Percentiles rank a stretch among this genome's conserved stretches.
Evolutionary conservation across 1,140 invertebrate species (phyloP).

Genomic region (Cyphomyrmex costatus): DNA sequence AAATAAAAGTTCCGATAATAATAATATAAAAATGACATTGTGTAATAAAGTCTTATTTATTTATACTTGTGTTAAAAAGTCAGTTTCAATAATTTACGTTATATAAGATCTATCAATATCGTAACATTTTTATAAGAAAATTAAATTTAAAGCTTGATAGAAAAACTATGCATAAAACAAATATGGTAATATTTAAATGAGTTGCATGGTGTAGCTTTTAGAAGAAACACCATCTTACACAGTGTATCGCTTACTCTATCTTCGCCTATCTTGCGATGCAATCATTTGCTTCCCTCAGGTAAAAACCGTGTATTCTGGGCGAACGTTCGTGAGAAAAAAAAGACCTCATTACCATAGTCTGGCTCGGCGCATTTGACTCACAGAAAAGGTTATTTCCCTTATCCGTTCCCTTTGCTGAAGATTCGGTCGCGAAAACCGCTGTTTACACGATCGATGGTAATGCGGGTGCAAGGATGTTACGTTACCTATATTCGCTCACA

Average conservation of each 20-base stretch:
- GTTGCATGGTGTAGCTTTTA: slow-evolving; percentile 1
- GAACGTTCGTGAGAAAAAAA: slow-evolving; percentile 12
- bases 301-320: slow-evolving; percentile 27
- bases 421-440: slow-evolving; percentile 46
- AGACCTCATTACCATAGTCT: slow-evolving; percentile 36
- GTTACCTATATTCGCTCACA: slow-evolving; percentile 3
- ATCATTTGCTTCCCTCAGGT: slow-evolving; percentile 21
- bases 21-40: background rate
- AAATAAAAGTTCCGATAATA: background rate
- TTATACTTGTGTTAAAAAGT: background rate
- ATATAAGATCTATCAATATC: background rate
- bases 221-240: slow-evolving; percentile 1
- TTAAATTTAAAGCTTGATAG: background rate
- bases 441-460: slow-evolving; percentile 55
- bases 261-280: slow-evolving; percentile 6
- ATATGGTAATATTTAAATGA: slow-evolving; percentile 21
- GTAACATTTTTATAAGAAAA: background rate
- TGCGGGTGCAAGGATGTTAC: background rate
- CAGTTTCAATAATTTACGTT: slow-evolving; percentile 15
- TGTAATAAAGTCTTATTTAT: background rate
- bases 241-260: slow-evolving; percentile 30
- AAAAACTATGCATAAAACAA: background rate
- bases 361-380: slow-evolving; percentile 53
- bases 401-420: slow-evolving; percentile 1
- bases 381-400: slow-evolving; percentile 57